Percentiles rank a stretch among this genome's conserved stretches.
Conservation (phyloP, 2,888 invertebrate species). For the Strigamia transsilvanica region DNA sequence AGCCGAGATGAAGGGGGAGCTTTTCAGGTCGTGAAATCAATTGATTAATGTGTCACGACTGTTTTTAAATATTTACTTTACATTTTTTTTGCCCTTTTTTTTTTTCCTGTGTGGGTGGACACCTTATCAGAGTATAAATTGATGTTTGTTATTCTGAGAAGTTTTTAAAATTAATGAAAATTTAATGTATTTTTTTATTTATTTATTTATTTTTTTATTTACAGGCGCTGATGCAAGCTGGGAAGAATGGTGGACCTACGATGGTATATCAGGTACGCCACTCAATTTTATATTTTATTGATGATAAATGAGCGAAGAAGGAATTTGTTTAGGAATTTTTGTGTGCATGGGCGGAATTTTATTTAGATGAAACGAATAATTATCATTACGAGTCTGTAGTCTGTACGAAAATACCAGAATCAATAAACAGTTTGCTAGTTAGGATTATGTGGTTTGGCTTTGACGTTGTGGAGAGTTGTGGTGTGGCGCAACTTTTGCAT, state of each 20-base stretch:
- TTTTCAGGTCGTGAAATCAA: constrained; percentile 9
- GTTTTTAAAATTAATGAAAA: not conserved
- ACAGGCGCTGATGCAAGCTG: constrained; percentile 18
- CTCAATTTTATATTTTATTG: not conserved
- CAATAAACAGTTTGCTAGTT: too few relatives aligned
- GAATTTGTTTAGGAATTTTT: not conserved
- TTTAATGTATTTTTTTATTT: not conserved
- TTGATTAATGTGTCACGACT: constrained; percentile 20
- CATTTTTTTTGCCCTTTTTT: not conserved
- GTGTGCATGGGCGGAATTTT: too few relatives aligned
- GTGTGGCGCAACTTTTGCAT: too few relatives aligned
- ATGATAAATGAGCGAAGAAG: not conserved
- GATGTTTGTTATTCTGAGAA: not conserved
- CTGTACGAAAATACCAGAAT: too few relatives aligned
- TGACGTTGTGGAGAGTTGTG: too few relatives aligned
- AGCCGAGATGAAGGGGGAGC: not conserved
- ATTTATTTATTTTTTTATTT: not conserved
- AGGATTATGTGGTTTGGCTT: too few relatives aligned
- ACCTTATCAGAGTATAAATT: not conserved
- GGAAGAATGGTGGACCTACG: constrained; percentile 48
- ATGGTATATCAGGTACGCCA: constrained; percentile 4
- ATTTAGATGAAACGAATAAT: too few relatives aligned
- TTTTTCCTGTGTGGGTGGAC: not conserved
- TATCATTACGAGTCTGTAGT: too few relatives aligned
- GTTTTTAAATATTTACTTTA: constrained; percentile 1